Base-by-base conservation (phyloP, 2,888 invertebrate species). In the Dryocosmus kuriphilus region DNA sequence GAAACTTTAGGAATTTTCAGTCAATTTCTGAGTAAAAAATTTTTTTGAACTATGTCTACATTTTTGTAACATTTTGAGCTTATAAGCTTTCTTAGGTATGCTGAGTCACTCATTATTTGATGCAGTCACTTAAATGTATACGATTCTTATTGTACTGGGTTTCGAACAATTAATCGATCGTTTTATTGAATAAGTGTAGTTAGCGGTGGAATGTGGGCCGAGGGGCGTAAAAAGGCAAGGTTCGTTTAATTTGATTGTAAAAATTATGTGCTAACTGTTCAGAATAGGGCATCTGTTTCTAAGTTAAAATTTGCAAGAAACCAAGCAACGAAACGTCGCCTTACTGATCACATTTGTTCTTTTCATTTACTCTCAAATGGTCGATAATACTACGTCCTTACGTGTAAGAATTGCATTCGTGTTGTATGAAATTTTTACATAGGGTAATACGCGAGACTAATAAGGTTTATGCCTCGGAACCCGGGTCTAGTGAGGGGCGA, bases 131-230 rank as follows among this genome's bases (percentile, higher is more conserved):
- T 51, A 71, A 4, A 67, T 41, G 46, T 16, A 30, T 16, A 67
- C 46, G 27, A 67, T 67, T 67, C 41, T 46, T n/a, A 51, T 51
- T 67, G 30, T 24, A 46, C 67, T 71, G 30, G 46, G 67, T n/a
- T 51, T 51, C 30, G n/a, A n/a, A n/a, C n/a, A 8, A 41, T n/a
- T 71, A 71, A 51, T 51, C 71, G 51, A 71, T 46, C 71, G 30
- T 32, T 51, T 51, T 51, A 71, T 71, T 71, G 71, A 51, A 71
- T 71, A 71, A 71, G 51, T 51, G 71, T 51, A 51, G 6, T 71
- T 32, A 71, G n/a, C 30, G 11, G n/a, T 32, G 51, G n/a, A n/a
- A 71, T 71, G 71, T 71, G 71, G 51, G 32, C 8, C n/a, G 71
- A 51, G 30, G 51, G 71, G 4, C 32, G 46, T 27, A 71, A 71